Conservation (phyloP, 2,888 invertebrate genomes). For the Conus canariensis region DNA sequence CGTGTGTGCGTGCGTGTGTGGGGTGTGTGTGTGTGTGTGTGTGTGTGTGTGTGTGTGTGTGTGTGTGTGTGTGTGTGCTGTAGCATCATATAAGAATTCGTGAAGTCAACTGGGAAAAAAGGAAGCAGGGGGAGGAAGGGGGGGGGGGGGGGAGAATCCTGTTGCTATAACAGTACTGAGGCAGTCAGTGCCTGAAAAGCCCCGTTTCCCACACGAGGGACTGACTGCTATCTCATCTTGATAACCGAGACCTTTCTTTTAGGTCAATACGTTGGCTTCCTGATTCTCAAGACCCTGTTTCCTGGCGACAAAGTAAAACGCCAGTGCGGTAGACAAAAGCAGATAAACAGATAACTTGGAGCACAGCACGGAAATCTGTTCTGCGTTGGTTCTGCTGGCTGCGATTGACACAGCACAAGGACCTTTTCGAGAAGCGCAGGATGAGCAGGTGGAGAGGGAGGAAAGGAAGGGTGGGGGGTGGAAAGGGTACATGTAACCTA, state of each 20-base stretch:
- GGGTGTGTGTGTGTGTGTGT: too few relatives aligned
- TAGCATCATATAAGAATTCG: too few relatives aligned
- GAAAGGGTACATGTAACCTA: neutral
- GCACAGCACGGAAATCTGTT: neutral
- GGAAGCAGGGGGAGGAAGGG: too few relatives aligned
- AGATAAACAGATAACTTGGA: neutral
- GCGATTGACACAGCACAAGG: neutral
- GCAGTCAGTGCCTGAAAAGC: too few relatives aligned
- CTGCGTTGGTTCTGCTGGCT: neutral
- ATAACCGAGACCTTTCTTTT: neutral
- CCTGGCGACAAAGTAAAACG: conserved; percentile 15
- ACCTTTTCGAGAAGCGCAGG: conserved; percentile 9
- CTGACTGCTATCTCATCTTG: neutral
- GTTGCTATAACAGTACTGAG: too few relatives aligned
- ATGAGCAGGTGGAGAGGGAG: neutral
- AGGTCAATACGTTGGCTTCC: conserved; percentile 14
- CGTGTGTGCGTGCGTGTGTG: too few relatives aligned
- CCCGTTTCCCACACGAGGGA: neutral
- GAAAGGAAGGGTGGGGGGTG: neutral
- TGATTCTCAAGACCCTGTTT: conserved; percentile 4
- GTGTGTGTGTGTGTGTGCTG: too few relatives aligned
- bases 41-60: too few relatives aligned
- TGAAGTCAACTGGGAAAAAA: too few relatives aligned
- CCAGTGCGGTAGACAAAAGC: neutral
- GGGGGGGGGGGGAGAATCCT: too few relatives aligned